phyloP scores from a whole-genome alignment of 1,140 invertebrate species.

The Notospermus geniculatus region DNA sequence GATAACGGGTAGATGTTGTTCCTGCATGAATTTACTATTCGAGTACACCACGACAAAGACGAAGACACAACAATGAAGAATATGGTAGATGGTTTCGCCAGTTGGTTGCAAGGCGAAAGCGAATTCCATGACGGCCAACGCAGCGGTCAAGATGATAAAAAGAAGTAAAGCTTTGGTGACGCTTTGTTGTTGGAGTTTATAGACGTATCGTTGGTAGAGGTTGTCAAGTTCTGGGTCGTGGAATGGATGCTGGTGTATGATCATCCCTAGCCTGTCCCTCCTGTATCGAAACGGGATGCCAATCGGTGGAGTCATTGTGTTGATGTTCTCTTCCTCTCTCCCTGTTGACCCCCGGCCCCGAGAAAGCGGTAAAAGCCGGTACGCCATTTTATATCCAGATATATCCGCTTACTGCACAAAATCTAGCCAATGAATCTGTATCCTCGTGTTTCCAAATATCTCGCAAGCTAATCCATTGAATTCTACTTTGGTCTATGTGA shows the following conservation, averaged over 20 bases:
- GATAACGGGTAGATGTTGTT: conserved; percentile 66
- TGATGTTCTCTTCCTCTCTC: no score
- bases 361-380: no score
- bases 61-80: conserved; percentile 66
- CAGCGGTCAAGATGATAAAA: conserved; percentile 68
- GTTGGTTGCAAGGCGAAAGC: conserved; percentile 49
- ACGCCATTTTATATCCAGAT: no score
- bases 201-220: conserved; percentile 82
- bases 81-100: conserved; percentile 66
- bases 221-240: conserved; percentile 83
- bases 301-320: no score
- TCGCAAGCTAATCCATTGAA: no score
- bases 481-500: no score
- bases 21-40: conserved; percentile 63
- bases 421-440: no score
- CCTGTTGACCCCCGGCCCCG: no score
- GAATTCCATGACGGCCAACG: conserved; percentile 60
- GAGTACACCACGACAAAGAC: conserved; percentile 65
- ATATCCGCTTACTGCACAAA: no score
- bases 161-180: conserved; percentile 71
- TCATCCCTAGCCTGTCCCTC: neutral
- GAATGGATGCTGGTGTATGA: conserved; percentile 57
- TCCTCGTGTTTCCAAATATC: no score
- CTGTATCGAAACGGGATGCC: neutral
- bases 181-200: conserved; percentile 80